Evolutionary conservation across 2,113 vertebrate genomes (phyloP).

Genomic region (Prionailurus viverrinus): DNA sequence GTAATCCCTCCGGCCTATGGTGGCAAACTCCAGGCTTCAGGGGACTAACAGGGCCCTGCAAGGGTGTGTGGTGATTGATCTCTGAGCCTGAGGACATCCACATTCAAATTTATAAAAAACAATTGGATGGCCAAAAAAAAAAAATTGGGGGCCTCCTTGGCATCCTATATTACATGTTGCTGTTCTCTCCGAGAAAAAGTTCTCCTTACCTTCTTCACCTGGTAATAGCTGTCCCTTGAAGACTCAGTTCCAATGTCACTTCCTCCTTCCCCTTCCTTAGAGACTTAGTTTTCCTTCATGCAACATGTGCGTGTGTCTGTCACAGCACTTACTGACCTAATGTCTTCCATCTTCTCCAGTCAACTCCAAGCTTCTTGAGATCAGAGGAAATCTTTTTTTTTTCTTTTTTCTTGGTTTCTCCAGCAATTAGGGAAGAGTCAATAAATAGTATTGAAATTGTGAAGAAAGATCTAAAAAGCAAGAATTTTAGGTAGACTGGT

Average conservation of each 20-base stretch:
- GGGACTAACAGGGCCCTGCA: not conserved
- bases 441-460: not conserved
- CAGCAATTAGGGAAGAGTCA: not conserved
- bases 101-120: not conserved
- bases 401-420: not conserved
- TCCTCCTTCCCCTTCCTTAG: not conserved
- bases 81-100: not conserved
- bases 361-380: not conserved
- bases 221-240: not conserved
- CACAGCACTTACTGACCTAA: not conserved
- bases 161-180: accelerated
- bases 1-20: not conserved
- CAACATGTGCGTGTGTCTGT: not conserved
- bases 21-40: not conserved
- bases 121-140: not conserved
- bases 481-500: not conserved
- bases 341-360: not conserved
- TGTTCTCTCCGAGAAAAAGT: too few relatives aligned
- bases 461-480: conserved; percentile 38
- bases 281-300: not conserved
- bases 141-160: too few relatives aligned
- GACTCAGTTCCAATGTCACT: not conserved
- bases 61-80: not conserved
- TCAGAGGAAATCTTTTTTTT: not conserved
- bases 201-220: not conserved